Evolutionary conservation across 2,888 invertebrate species (phyloP).

Genomic region (Portevinia maculata): DNA sequence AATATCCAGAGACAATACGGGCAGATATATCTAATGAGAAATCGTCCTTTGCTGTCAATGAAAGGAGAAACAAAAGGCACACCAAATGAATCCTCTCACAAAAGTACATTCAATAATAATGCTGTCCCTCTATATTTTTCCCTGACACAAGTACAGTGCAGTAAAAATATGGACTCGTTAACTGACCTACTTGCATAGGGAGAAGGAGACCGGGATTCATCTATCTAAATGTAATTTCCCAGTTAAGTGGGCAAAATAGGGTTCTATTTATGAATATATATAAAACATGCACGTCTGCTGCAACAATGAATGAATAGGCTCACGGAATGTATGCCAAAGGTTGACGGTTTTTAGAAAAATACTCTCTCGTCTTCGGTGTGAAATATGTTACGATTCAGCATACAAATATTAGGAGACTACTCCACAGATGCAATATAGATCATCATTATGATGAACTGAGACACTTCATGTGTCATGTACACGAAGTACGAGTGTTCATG

Average conservation of each 20-base stretch:
- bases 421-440: neutral
- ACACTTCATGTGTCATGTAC: slow-evolving; percentile 34
- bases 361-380: slow-evolving; percentile 12
- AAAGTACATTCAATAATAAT: slow-evolving; percentile 52
- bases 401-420: too few species aligned
- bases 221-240: slow-evolving; percentile 65
- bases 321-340: slow-evolving; percentile 42
- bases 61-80: slow-evolving; percentile 9
- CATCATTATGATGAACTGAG: slow-evolving; percentile 16
- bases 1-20: slow-evolving; percentile 26
- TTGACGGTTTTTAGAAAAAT: slow-evolving; percentile 34
- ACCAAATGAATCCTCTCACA: slow-evolving; percentile 37
- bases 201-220: slow-evolving; percentile 6
- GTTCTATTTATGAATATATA: slow-evolving; percentile 35
- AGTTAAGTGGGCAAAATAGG: slow-evolving; percentile 59
- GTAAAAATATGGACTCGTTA: slow-evolving; percentile 41
- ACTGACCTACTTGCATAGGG: slow-evolving; percentile 52
- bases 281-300: slow-evolving; percentile 3
- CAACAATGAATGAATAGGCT: slow-evolving; percentile 6
- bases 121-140: neutral
- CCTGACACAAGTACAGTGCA: slow-evolving; percentile 41
- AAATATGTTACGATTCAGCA: neutral
- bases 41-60: slow-evolving; percentile 45
- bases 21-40: slow-evolving; percentile 18
- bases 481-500: slow-evolving; percentile 8